Evolutionary conservation across 2,797 vertebrate genomes (phyloP).

Genomic region (Gouania willdenowi): DNA sequence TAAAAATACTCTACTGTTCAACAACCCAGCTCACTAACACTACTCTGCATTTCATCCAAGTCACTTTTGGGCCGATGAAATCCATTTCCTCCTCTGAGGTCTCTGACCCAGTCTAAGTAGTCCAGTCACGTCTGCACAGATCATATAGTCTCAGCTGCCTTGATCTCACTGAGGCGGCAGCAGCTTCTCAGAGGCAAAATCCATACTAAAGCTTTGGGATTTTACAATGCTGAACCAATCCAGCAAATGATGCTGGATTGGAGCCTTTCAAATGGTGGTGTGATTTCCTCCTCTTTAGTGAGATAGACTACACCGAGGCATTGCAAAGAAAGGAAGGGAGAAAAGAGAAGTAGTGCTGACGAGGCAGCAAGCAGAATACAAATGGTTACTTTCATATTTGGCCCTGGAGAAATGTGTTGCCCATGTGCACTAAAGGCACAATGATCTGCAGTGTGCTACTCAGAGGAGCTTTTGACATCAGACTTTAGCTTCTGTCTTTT

Average conservation of each 20-base stretch:
- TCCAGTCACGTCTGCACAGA: slow-evolving; percentile 54
- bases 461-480: slow-evolving; percentile 19
- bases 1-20: not conserved
- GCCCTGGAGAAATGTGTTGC: slow-evolving; percentile 28
- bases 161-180: slow-evolving; percentile 48
- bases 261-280: slow-evolving; percentile 38
- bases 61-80: slow-evolving; percentile 17
- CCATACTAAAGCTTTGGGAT: slow-evolving; percentile 55
- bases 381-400: slow-evolving; percentile 47
- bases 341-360: slow-evolving; percentile 11
- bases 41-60: slow-evolving; percentile 15
- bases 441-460: slow-evolving; percentile 25
- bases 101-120: slow-evolving; percentile 26
- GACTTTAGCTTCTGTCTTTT: slow-evolving; percentile 1
- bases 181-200: slow-evolving; percentile 46
- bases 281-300: slow-evolving; percentile 51
- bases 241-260: slow-evolving; percentile 40
- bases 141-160: slow-evolving; percentile 53
- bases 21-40: not conserved
- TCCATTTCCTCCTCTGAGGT: slow-evolving; percentile 16
- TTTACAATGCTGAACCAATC: slow-evolving; percentile 43
- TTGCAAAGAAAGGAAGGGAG: slow-evolving; percentile 5
- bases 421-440: slow-evolving; percentile 21
- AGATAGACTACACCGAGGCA: slow-evolving; percentile 29
- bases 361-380: slow-evolving; percentile 46